A percentile compares a stretch with the other conserved stretches of the same genome.
phyloP scores from a whole-genome alignment of 2,113 vertebrate species.

The Ursus arctos region DNA sequence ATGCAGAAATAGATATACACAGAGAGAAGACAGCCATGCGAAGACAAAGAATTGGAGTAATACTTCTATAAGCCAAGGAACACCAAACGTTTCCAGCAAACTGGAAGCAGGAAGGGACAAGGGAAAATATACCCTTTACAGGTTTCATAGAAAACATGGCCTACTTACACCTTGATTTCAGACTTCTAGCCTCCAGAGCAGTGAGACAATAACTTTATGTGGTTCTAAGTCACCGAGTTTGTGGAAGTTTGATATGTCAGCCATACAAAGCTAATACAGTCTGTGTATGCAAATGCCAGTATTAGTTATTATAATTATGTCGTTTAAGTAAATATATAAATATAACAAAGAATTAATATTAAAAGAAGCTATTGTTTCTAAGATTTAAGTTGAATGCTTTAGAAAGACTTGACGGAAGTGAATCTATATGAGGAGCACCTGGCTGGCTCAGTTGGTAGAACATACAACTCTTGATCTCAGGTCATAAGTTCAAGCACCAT shows the following conservation, averaged over 20 bases:
- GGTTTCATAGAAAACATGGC: not conserved
- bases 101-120: not conserved
- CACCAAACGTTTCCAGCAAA: not conserved
- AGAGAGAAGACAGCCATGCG: not conserved
- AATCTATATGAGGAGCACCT: not conserved
- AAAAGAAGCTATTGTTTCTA: not conserved
- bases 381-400: conserved; percentile 2
- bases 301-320: not conserved
- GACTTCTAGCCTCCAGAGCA: not conserved
- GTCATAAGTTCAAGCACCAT: not conserved
- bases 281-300: not conserved
- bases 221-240: not conserved
- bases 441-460: not conserved
- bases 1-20: not conserved
- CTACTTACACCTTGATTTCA: not conserved
- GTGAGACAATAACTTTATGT: not conserved
- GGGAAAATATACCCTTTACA: not conserved
- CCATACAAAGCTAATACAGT: not conserved
- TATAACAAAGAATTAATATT: not conserved
- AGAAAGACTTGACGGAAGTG: not conserved
- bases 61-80: not conserved
- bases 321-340: conserved; percentile 5
- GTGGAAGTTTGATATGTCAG: not conserved
- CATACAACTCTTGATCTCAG: not conserved
- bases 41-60: not conserved